A percentile compares a stretch with the other conserved stretches of the same genome.
phyloP scores from a whole-genome alignment of 2,888 invertebrate genomes.

The Plagiodera versicolora region DNA sequence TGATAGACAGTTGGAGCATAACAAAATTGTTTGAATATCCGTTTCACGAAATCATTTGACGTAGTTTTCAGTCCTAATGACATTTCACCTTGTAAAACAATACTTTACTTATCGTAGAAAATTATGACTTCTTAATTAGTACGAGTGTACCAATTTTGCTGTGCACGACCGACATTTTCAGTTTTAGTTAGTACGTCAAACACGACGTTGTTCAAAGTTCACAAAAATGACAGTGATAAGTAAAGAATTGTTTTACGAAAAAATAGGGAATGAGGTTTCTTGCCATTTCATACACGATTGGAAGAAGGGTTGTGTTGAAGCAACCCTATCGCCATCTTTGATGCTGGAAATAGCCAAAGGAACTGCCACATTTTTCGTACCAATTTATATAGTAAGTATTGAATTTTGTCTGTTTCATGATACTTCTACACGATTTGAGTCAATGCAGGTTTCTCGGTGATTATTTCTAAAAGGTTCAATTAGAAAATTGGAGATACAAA shows the following conservation, averaged over 20 bases:
- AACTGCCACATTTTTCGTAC: conserved; percentile 39
- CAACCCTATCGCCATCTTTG: conserved; percentile 12
- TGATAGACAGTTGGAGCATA: no score
- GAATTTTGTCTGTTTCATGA: not conserved
- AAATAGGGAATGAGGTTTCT: conserved; percentile 23
- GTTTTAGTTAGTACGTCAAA: no score
- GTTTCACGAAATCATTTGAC: no score
- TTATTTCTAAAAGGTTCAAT: no score
- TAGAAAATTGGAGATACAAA: no score
- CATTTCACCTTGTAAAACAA: no score
- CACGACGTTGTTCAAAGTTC: not conserved
- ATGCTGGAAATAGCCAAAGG: conserved; percentile 30
- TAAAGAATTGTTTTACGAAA: conserved; percentile 39
- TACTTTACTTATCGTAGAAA: no score
- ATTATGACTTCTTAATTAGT: not conserved
- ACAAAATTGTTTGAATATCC: no score
- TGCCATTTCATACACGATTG: conserved; percentile 38
- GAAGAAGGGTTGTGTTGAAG: conserved; percentile 33
- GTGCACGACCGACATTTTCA: no score
- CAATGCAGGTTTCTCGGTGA: no score
- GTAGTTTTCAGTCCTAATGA: no score
- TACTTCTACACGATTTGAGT: no score
- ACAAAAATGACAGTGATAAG: conserved; percentile 39
- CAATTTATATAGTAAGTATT: conserved; percentile 35
- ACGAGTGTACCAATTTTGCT: not conserved